Conservation (phyloP, 2,797 vertebrate species). For the Aphelocoma californica region DNA sequence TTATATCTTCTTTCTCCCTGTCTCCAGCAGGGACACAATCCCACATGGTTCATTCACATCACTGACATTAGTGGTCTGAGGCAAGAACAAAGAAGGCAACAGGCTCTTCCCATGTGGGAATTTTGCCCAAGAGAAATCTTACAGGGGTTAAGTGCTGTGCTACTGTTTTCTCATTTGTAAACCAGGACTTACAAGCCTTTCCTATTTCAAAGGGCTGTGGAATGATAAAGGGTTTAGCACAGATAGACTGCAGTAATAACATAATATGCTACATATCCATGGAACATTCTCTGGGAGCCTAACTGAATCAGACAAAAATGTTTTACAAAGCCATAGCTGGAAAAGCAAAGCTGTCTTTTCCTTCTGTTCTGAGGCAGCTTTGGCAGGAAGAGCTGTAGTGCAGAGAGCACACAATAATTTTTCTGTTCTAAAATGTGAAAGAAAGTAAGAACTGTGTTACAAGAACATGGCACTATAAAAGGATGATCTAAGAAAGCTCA, state of each 20-base stretch:
- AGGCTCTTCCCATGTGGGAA: background rate
- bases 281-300: background rate
- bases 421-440: background rate
- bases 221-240: background rate
- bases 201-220: background rate
- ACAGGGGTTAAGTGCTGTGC: background rate
- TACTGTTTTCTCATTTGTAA: background rate
- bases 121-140: background rate
- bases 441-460: background rate
- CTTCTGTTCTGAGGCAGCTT: slow-evolving; percentile 24
- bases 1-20: background rate
- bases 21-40: background rate
- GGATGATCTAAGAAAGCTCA: background rate
- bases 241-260: background rate
- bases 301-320: slow-evolving; percentile 13
- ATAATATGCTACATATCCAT: background rate
- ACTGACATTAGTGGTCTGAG: background rate
- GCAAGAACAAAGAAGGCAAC: background rate
- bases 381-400: background rate
- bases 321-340: background rate
- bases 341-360: slow-evolving; percentile 21
- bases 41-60: background rate
- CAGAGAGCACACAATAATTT: background rate
- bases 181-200: background rate
- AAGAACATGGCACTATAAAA: background rate